Base-by-base conservation (phyloP, 2,888 invertebrate species). In the Margaritifera margaritifera region DNA sequence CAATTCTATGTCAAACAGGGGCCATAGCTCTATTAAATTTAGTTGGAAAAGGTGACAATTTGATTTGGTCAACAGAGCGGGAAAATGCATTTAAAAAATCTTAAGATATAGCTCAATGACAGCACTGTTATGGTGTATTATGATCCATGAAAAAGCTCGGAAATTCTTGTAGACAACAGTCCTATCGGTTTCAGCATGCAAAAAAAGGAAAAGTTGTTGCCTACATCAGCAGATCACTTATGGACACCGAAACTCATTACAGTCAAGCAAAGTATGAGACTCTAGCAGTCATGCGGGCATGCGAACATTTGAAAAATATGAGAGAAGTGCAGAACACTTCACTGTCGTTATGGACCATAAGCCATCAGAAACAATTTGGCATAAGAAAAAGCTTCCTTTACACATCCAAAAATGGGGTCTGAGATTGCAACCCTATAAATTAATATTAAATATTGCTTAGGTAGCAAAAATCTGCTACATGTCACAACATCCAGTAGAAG, bases 311-410 rank as follows among this genome's bases (percentile, higher is more conserved):
- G 68, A 78, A 27, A 27, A 79, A 25, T 83, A 77, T 56, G 62
- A 82, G 15, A 71, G 70, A 60, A 83, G 84, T 50, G 63, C 55
- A 27, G 65, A 42, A 24, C 53, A 63, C 18, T 78, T 85, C 67
- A 72, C 58, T 18, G 61, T 84, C 4, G 52, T 78, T 52, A 82
- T 78, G 1, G 80, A 81, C 64, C 81, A 85, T 69, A 80, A 82
- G 65, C 84, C 83, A 8, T 66, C 85, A n/a, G 64, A 71, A 25
- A 63, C 69, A 19, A 78, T 86, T 20, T 78, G 80, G 58, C 69
- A 69, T 19, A 78, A 75, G 25, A 68, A 66, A 42, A 81, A 77
- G 56, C 77, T 76, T 11, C 63, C 78, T 6, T 68, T 71, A 61
- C 42, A 42, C 42, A 42, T 15, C 11, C 11, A 42, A 42, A 15